Evolutionary conservation across 2,888 invertebrate genomes (phyloP).

Genomic region (Tridacna crocea): DNA sequence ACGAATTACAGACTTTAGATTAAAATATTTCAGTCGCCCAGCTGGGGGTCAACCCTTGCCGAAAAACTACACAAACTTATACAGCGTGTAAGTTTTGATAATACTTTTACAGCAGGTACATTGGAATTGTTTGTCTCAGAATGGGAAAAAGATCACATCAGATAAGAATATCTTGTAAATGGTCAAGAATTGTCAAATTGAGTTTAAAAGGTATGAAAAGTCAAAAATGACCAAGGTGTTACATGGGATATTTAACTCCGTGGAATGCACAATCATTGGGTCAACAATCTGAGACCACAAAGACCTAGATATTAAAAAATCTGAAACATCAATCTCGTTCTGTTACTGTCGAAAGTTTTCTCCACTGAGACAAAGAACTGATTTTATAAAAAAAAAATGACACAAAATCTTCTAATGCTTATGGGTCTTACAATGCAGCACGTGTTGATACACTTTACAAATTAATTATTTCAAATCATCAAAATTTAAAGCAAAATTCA

Average conservation of each 20-base stretch:
- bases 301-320: no score
- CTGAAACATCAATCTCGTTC: no score
- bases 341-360: no score
- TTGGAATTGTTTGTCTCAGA: background rate
- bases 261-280: background rate
- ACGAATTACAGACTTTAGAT: background rate
- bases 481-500: background rate
- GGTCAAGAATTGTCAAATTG: background rate
- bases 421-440: conserved; percentile 10
- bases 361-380: background rate
- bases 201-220: background rate
- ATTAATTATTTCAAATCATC: background rate
- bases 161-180: background rate
- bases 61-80: background rate
- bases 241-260: background rate
- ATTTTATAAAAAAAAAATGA: background rate
- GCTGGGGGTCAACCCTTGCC: background rate
- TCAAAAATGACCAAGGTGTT: background rate
- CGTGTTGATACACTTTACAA: conserved; percentile 1
- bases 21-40: background rate
- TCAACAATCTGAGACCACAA: no score
- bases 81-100: background rate
- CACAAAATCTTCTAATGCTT: background rate
- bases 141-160: background rate
- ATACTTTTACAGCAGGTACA: background rate